Evolutionary conservation across 2,113 vertebrate genomes (phyloP), one percentile per base, ranked within the genome.

Genomic region (Alethe castanea): DNA sequence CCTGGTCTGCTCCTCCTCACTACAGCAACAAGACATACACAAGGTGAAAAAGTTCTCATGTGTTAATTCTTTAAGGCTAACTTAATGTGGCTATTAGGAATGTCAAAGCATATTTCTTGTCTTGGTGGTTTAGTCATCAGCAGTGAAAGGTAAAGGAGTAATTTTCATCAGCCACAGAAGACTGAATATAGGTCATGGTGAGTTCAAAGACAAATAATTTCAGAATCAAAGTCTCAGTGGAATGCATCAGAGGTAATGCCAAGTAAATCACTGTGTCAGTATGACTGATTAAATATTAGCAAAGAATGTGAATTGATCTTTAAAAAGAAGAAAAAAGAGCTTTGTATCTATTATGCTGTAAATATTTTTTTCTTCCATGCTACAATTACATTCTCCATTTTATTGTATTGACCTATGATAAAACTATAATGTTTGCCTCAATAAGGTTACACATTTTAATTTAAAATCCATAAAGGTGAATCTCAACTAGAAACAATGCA

Each of bases 121-220:
- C 59, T 89, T 84, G 29, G 72, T 86, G 66, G 61, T 80, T 95
- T 62, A 94, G 81, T 94, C 92, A 89, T 91, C 88, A 92, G 80
- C 67, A 91, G 13, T 33, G 83, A 91, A 94, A 95, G 66, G 83
- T 72, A 93, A 82, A 92, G 42, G 62, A 86, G 70, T 81, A 89
- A 96, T 96, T 96, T 96, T 95, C 93, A 95, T 96, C 93, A 96
- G 80, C 69, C 86, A 84, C 94, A 96, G 88, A 89, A 97, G 91
- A 90, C 81, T 85, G 92, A 88, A 96, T 94, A 81, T 85, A 91
- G 92, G 96, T 97, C 95, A 96, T 3, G 54, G 86, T 89, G 81
- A 96, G 96, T 97, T 96, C 92, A 96, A 96, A 94, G 96, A 91
- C 91, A 95, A 96, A 97, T 96, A 94, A 97, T 96, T 94, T 93